Percentiles rank a stretch among this genome's conserved stretches.
Evolutionary conservation across 2,113 vertebrate genomes (phyloP).

Genomic region (Sinocyclocheilus grahami): DNA sequence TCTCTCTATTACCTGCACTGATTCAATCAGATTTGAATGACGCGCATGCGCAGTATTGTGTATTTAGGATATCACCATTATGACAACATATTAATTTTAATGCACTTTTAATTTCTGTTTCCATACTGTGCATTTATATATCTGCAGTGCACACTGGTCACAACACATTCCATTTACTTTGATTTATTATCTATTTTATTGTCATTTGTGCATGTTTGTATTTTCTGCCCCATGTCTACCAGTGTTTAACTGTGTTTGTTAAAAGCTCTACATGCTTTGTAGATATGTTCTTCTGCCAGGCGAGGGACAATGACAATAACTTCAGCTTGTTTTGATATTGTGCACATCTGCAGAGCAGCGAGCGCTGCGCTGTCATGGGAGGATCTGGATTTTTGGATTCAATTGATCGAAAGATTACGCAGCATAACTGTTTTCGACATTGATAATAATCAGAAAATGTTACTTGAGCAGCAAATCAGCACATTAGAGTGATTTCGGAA

Average conservation of each 20-base stretch:
- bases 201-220: neutral
- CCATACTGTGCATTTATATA: neutral
- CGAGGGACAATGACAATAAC: neutral
- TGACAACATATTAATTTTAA: neutral
- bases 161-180: neutral
- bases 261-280: neutral
- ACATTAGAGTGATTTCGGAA: neutral
- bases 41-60: neutral
- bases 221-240: neutral
- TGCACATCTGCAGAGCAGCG: slow-evolving; percentile 74
- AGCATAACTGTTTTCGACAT: neutral
- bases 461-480: neutral
- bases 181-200: neutral
- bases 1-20: neutral
- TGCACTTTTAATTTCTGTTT: neutral
- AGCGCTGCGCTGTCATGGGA: slow-evolving; percentile 87
- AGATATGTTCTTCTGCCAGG: neutral
- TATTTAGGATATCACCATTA: neutral
- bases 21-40: neutral
- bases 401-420: neutral
- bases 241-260: neutral
- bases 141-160: neutral
- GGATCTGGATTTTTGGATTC: slow-evolving; percentile 86
- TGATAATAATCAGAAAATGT: neutral
- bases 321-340: neutral